phyloP scores from a whole-genome alignment of 92 coral and sea anemone species.

The Parazoanthus swiftii region DNA sequence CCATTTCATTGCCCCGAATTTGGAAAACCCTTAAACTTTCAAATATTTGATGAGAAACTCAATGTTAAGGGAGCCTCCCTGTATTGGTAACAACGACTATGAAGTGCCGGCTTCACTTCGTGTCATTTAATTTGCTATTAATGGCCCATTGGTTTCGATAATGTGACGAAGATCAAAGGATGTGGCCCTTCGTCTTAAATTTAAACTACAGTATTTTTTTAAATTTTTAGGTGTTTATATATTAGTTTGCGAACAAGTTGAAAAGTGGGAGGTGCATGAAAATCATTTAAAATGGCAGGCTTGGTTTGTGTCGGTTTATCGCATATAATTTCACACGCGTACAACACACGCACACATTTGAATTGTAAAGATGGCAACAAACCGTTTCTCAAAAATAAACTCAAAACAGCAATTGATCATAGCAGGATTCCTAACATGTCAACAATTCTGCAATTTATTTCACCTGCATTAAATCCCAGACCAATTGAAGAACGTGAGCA shows the following conservation, averaged over 20 bases:
- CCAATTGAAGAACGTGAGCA: no score
- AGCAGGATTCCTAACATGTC: no score
- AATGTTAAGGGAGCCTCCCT: background rate
- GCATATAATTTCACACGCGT: background rate
- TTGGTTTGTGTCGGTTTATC: background rate
- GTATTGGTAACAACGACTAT: background rate
- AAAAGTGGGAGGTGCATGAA: no score
- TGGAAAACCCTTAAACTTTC: background rate
- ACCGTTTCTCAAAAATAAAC: no score
- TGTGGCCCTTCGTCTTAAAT: background rate
- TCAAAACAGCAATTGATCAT: no score
- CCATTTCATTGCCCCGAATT: background rate
- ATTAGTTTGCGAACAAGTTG: background rate
- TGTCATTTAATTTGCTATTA: background rate
- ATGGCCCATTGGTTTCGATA: background rate
- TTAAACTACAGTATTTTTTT: background rate
- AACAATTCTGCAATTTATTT: no score
- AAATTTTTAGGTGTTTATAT: background rate
- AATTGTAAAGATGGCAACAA: no score
- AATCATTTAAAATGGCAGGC: background rate
- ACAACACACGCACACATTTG: no score
- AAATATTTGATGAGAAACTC: background rate
- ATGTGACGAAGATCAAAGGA: background rate
- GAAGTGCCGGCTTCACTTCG: constrained; percentile 1
- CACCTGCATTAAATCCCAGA: no score